A percentile compares a stretch with the other conserved stretches of the same genome.
Evolutionary conservation across 2,797 vertebrate species (phyloP).

Genomic region (Etheostoma perlongum): DNA sequence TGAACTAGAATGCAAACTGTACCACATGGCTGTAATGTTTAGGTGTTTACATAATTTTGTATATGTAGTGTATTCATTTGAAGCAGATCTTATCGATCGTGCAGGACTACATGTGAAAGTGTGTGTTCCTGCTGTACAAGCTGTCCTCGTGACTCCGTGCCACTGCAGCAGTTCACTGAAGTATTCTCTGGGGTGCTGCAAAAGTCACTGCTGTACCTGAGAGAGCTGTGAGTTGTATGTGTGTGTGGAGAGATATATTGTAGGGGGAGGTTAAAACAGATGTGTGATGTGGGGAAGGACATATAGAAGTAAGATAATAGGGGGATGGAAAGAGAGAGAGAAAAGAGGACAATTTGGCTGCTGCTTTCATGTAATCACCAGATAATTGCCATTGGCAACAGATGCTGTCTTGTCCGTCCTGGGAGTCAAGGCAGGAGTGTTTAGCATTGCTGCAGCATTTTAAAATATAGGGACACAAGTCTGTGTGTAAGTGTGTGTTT

Average conservation of each 20-base stretch:
- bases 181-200: constrained; percentile 42
- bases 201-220: constrained; percentile 49
- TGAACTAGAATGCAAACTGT: not conserved
- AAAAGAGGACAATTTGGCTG: constrained; percentile 9
- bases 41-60: not conserved
- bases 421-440: constrained; percentile 34
- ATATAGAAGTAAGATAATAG: not conserved
- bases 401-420: constrained; percentile 58
- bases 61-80: not conserved
- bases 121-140: constrained; percentile 15
- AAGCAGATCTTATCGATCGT: not conserved
- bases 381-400: constrained; percentile 61
- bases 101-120: not conserved
- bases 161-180: constrained; percentile 49
- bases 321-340: not conserved
- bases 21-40: not conserved
- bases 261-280: constrained; percentile 4
- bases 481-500: constrained; percentile 17
- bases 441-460: constrained; percentile 37
- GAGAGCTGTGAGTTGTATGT: not conserved
- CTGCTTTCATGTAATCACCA: constrained; percentile 51
- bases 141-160: constrained; percentile 2
- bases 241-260: constrained; percentile 2
- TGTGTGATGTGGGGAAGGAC: not conserved
- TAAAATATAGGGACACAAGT: constrained; percentile 36